phyloP scores from a whole-genome alignment of 2,797 vertebrate genomes.

The Paguma larvata region DNA sequence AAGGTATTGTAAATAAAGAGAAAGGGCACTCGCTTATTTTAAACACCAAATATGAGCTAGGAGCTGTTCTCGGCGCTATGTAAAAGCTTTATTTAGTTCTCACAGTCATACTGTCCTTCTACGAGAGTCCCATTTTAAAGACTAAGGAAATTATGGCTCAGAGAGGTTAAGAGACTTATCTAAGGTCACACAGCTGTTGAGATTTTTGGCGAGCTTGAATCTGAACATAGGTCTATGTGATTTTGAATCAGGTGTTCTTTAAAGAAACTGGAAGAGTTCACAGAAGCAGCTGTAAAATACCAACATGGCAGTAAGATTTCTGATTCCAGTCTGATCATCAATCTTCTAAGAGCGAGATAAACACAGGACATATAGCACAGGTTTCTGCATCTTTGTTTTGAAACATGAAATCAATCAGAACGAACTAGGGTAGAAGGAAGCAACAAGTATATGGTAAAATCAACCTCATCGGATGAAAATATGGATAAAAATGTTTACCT shows the following conservation, averaged over 20 bases:
- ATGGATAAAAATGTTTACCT: background rate
- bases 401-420: background rate
- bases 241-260: constrained; percentile 3
- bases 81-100: constrained; percentile 50
- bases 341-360: background rate
- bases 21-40: constrained; percentile 48
- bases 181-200: background rate
- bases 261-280: background rate
- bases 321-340: background rate
- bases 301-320: constrained; percentile 42
- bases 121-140: background rate
- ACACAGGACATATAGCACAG: background rate
- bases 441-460: background rate
- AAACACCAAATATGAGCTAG: constrained; percentile 2
- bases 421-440: background rate
- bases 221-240: constrained; percentile 6
- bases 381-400: constrained; percentile 34
- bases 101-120: background rate
- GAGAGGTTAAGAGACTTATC: constrained; percentile 29
- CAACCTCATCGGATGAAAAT: background rate
- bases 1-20: constrained; percentile 64
- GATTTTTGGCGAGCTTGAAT: background rate
- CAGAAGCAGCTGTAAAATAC: background rate
- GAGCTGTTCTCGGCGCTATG: background rate
- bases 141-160: background rate